Percentiles rank a stretch among this genome's conserved stretches.
phyloP scores from a whole-genome alignment of 1,140 invertebrate genomes.

The Dinothrombium tinctorium region DNA sequence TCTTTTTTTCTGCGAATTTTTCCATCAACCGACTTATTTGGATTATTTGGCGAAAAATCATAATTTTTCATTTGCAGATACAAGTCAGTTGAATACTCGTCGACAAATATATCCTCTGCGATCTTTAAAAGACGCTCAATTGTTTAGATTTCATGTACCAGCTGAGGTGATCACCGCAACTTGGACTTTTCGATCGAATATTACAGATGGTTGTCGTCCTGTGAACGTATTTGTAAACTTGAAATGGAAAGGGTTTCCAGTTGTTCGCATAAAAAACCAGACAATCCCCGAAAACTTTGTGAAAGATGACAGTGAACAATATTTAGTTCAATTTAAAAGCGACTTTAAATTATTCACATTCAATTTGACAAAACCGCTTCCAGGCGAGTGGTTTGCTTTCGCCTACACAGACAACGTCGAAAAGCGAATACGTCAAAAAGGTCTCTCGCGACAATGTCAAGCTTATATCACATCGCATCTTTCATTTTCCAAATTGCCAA shows the following conservation, averaged over 20 bases:
- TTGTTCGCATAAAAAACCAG: conserved; percentile 46
- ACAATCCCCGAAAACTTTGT: conserved; percentile 30
- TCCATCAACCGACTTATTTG: too few relatives aligned
- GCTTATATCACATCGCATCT: too few relatives aligned
- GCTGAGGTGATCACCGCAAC: conserved; percentile 12
- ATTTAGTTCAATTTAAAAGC: conserved; percentile 12
- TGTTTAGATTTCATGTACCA: conserved; percentile 19
- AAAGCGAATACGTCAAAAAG: neutral
- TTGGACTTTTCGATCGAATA: conserved; percentile 5
- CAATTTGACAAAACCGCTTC: conserved; percentile 25
- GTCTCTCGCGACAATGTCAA: too few relatives aligned
- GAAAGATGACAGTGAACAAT: conserved; percentile 3
- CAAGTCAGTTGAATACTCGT: conserved; percentile 16
- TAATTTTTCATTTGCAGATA: conserved; percentile 6
- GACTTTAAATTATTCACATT: conserved; percentile 8
- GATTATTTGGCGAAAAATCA: neutral
- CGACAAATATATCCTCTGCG: conserved; percentile 17
- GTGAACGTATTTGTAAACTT: conserved; percentile 18
- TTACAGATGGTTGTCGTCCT: conserved; percentile 1
- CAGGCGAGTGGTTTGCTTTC: conserved; percentile 52
- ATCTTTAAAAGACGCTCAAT: conserved; percentile 19
- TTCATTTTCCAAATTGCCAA: too few relatives aligned
- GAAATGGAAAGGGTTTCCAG: conserved; percentile 42
- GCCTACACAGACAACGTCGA: conserved; percentile 19
- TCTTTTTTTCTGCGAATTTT: too few relatives aligned